phyloP scores from a whole-genome alignment of 2,113 vertebrate species.

The Campylomormyrus numenius region DNA sequence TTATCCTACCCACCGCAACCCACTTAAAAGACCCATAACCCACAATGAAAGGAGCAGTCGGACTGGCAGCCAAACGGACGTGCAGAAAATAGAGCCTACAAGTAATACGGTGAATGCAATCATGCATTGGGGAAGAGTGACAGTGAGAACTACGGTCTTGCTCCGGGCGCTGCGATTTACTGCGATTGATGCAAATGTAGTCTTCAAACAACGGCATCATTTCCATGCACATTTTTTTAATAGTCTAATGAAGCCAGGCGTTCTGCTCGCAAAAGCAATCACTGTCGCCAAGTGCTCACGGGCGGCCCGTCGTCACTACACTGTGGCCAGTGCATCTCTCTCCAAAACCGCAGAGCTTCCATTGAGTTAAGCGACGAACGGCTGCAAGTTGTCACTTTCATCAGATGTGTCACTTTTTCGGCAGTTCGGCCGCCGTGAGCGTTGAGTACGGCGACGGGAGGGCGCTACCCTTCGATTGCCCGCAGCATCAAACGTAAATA shows the following conservation, averaged over 20 bases:
- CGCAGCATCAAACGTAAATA: not conserved
- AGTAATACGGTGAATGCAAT: not conserved
- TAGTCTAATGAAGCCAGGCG: not conserved
- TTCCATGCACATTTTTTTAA: not conserved
- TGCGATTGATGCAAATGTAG: not conserved
- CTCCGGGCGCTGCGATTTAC: not conserved
- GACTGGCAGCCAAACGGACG: not conserved
- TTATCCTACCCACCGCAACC: not conserved
- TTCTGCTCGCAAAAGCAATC: not conserved
- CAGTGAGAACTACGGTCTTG: not conserved
- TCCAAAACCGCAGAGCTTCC: not conserved
- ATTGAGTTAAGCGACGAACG: not conserved
- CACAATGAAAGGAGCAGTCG: not conserved
- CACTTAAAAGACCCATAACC: not conserved
- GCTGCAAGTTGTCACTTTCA: not conserved
- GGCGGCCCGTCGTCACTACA: not conserved
- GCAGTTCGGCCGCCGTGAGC: not conserved
- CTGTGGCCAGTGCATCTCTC: not conserved
- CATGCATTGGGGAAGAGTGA: not conserved
- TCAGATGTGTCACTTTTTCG: not conserved
- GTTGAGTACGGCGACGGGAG: not conserved
- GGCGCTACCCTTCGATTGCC: not conserved
- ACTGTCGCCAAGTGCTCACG: not conserved
- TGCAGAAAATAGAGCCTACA: not conserved
- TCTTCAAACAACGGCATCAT: not conserved